Percentiles rank a stretch among this genome's conserved stretches.
Evolutionary conservation across 1,140 invertebrate species (phyloP).

Genomic region (Conus ventricosus): DNA sequence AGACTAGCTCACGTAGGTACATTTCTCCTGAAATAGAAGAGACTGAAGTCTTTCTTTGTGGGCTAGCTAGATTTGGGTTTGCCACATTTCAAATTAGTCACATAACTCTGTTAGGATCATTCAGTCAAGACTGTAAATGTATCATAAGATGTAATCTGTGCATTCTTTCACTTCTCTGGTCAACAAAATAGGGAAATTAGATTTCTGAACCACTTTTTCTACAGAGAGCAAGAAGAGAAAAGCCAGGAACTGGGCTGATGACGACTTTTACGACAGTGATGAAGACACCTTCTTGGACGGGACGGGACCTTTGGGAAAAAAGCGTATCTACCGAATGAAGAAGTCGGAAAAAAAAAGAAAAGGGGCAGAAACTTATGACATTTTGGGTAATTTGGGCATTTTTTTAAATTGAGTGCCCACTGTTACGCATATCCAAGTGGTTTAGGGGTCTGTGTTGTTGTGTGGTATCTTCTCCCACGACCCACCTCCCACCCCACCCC

Average conservation of each 20-base stretch:
- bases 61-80: too few species aligned
- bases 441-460: too few species aligned
- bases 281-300: constrained; percentile 97
- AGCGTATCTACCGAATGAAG: constrained; percentile 86
- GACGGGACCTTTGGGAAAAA: constrained; percentile 94
- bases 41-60: too few species aligned
- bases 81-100: too few species aligned
- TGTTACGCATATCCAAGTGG: too few species aligned
- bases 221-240: constrained; percentile 71
- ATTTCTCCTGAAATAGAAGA: too few species aligned
- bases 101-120: too few species aligned
- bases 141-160: not conserved
- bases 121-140: not conserved
- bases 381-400: constrained; percentile 79
- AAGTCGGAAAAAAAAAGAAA: constrained; percentile 78
- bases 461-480: too few species aligned
- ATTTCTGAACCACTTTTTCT: not conserved
- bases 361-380: constrained; percentile 87
- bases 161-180: not conserved
- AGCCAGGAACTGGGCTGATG: constrained; percentile 81
- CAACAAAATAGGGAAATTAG: not conserved
- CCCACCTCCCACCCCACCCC: too few species aligned
- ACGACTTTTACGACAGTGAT: constrained; percentile 97
- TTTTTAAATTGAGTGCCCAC: too few species aligned
- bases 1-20: too few species aligned